Evolutionary conservation across 2,113 vertebrate species (phyloP).

Genomic region (Fregetta grallaria): DNA sequence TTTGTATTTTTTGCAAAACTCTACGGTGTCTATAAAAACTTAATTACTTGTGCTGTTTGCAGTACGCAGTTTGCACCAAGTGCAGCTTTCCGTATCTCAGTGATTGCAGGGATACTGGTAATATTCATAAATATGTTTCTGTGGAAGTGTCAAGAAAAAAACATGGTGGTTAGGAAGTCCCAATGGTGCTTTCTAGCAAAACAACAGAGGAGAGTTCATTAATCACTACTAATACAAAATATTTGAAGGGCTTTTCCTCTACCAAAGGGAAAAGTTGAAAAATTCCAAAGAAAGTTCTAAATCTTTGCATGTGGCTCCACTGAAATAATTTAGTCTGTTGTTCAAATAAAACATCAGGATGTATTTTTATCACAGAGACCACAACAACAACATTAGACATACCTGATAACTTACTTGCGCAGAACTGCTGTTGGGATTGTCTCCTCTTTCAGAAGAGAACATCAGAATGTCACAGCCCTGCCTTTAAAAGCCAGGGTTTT

Average conservation of each 20-base stretch:
- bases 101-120: not conserved
- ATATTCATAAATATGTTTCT: not conserved
- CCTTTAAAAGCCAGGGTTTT: not conserved
- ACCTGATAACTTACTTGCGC: not conserved
- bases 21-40: not conserved
- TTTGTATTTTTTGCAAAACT: not conserved
- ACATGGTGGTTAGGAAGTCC: not conserved
- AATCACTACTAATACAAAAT: not conserved
- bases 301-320: not conserved
- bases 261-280: not conserved
- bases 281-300: not conserved
- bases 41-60: not conserved
- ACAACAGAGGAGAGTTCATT: not conserved
- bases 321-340: not conserved
- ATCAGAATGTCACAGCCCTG: not conserved
- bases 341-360: not conserved
- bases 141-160: not conserved
- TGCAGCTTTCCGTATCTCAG: not conserved
- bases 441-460: not conserved
- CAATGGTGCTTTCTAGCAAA: not conserved
- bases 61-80: not conserved
- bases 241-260: not conserved
- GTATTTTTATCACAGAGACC: not conserved
- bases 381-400: not conserved
- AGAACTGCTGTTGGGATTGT: not conserved